Conservation (phyloP, 2,113 vertebrate species). For the Smithornis capensis region DNA sequence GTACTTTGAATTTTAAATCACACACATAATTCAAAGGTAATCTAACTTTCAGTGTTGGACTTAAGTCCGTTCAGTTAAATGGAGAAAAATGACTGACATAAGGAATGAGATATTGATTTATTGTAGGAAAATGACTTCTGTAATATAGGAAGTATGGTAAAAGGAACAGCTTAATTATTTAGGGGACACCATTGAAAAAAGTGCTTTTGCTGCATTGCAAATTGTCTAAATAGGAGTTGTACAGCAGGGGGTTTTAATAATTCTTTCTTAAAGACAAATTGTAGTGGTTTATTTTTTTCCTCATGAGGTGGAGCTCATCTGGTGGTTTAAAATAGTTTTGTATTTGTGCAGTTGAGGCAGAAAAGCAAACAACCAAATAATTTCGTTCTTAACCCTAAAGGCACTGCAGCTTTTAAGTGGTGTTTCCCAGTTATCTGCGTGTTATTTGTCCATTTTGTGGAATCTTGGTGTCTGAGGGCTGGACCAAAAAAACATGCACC, state of each 20-base stretch:
- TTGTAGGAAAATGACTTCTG: constrained; percentile 78
- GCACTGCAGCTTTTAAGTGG: neutral
- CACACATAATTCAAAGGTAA: constrained; percentile 92
- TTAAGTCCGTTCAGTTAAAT: constrained; percentile 79
- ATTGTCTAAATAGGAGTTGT: constrained; percentile 65
- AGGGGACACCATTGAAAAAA: constrained; percentile 73
- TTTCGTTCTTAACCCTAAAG: neutral
- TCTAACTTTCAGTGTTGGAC: constrained; percentile 85
- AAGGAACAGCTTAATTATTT: constrained; percentile 83
- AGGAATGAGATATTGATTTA: constrained; percentile 82
- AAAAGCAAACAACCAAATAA: neutral
- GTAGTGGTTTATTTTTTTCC: neutral
- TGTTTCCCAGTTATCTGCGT: neutral
- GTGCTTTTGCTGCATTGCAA: constrained; percentile 75
- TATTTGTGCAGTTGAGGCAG: neutral
- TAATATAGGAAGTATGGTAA: constrained; percentile 83
- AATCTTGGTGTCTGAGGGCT: neutral
- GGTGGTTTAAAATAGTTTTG: neutral
- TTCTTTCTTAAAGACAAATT: constrained; percentile 53
- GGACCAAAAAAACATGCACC: neutral
- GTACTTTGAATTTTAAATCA: constrained; percentile 98
- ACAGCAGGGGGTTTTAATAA: constrained; percentile 2
- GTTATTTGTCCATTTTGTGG: neutral
- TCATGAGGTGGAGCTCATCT: neutral
- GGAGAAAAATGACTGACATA: constrained; percentile 82